Evolutionary conservation across 2,888 invertebrate genomes (phyloP), one percentile per base, ranked within the genome.

Genomic region (Helleia helle): DNA sequence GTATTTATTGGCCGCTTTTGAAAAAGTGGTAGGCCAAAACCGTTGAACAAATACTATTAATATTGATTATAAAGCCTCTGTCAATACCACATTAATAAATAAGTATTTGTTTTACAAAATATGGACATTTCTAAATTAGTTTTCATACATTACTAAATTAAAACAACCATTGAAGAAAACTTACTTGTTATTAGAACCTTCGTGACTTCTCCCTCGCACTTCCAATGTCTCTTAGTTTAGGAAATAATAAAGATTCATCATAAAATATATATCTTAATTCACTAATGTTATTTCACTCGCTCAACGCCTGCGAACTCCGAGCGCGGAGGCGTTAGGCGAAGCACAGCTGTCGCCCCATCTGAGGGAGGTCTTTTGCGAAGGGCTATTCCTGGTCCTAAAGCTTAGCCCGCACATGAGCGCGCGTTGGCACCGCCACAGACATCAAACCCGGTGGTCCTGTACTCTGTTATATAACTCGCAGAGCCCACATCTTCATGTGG

Each of bases 291-390:
- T 52, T 50, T 50, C 57, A 57, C 58, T 51, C 49, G 50, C 48
- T 47, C 30, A 31, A 36, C 15, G 34, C 42, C 41, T 44, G 30
- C 34, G 34, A 40, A 26, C 40, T 29, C 18, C 41, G 38, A 14
- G 30, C 22, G 43, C 14, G 26, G 41, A 31, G 43, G 22, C 28
- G 46, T 43, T 42, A 37, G 39, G 41, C 36, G 44, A 43, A 44
- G 46, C 40, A 63, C 95, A 96, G 87, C 94, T 94, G 88, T 96
- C 96, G 83, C 95, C 95, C 96, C 96, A 96, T 87, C 96, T 92
- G 71, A 96, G 91, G 85, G 95, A 95, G 86, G 96, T 96, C 90
- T 95, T 95, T 89, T 95, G 95, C 87, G 95, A 95, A 89, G 96
- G 96, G 89, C 94, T 95, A 88, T 96, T 96, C 87, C 95, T 93